A percentile compares a stretch with the other conserved stretches of the same genome.
Evolutionary conservation across 2,797 vertebrate species (phyloP).

Genomic region (Hippopotamyrus pictus): DNA sequence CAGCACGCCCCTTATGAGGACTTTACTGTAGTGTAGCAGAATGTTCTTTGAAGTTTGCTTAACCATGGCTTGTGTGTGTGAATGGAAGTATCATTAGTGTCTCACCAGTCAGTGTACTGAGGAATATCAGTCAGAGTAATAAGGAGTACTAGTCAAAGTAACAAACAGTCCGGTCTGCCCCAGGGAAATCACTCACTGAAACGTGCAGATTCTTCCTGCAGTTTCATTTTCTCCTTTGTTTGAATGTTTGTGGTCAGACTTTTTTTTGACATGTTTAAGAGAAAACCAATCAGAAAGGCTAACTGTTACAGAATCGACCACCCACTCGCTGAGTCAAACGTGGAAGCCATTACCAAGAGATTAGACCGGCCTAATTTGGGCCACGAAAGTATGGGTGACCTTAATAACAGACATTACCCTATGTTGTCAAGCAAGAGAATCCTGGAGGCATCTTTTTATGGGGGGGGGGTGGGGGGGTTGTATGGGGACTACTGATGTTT

Average conservation of each 20-base stretch:
- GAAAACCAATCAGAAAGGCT: neutral
- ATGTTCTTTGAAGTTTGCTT: neutral
- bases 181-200: neutral
- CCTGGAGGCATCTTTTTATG: neutral
- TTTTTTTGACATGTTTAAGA: neutral
- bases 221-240: neutral
- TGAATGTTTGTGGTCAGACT: neutral
- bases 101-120: neutral
- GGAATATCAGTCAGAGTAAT: neutral
- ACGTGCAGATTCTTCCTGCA: neutral
- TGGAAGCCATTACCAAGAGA: neutral
- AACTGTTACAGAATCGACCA: neutral
- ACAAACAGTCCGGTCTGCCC: neutral
- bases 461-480: neutral
- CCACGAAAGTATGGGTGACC: neutral
- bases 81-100: neutral
- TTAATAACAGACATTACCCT: neutral
- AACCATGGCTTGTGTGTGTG: neutral
- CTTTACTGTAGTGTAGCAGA: neutral
- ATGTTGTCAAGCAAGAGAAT: neutral
- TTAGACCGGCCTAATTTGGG: neutral
- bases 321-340: neutral
- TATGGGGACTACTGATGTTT: neutral
- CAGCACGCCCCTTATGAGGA: neutral
- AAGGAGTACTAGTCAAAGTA: neutral